Percentiles rank a stretch among this genome's conserved stretches.
These are phyloP conservation scores for Melieria crassipennis DNA, from an alignment of 2,888 invertebrate genomes.

Conservation along the genomic window DNA sequence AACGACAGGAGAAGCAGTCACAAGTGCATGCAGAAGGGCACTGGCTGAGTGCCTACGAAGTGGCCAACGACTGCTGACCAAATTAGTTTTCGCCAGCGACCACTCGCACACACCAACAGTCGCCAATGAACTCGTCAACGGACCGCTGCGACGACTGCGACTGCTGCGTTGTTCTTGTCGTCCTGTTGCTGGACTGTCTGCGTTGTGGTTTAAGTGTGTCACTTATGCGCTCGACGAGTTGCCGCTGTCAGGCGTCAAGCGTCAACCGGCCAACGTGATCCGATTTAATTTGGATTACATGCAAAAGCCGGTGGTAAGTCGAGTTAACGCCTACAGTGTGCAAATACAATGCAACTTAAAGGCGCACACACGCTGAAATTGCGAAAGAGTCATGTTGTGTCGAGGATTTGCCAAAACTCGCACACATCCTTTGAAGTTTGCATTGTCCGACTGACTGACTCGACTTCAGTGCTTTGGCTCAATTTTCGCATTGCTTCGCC, in stretches of 20 bases:
- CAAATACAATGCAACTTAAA: constrained; percentile 19
- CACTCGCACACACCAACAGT: not conserved
- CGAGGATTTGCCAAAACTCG: constrained; percentile 45
- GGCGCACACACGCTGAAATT: not conserved
- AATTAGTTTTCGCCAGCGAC: not conserved
- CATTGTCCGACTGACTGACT: constrained; percentile 35
- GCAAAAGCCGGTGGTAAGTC: constrained; percentile 61
- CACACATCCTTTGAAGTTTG: constrained; percentile 36
- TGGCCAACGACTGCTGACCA: not conserved
- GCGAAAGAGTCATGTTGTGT: constrained; percentile 57
- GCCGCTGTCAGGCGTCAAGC: constrained; percentile 11
- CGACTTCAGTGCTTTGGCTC: constrained; percentile 34
- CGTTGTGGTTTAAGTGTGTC: constrained; percentile 15
- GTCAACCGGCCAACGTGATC: constrained; percentile 42
- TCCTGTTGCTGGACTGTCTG: constrained; percentile 1
- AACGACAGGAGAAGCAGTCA: not conserved
- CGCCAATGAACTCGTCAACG: constrained; percentile 24
- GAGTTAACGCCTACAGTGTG: constrained; percentile 62
- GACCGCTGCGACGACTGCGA: not conserved
- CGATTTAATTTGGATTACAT: constrained; percentile 63
- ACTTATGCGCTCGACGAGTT: constrained; percentile 8
- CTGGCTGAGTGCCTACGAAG: constrained; percentile 7
- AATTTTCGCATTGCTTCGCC: constrained; percentile 2
- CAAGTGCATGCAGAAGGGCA: not conserved
- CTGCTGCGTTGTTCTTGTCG: no score